Evolutionary conservation across 2,888 invertebrate genomes (phyloP), one percentile per base, ranked within the genome.

Genomic region (Frankliniella intonsa): DNA sequence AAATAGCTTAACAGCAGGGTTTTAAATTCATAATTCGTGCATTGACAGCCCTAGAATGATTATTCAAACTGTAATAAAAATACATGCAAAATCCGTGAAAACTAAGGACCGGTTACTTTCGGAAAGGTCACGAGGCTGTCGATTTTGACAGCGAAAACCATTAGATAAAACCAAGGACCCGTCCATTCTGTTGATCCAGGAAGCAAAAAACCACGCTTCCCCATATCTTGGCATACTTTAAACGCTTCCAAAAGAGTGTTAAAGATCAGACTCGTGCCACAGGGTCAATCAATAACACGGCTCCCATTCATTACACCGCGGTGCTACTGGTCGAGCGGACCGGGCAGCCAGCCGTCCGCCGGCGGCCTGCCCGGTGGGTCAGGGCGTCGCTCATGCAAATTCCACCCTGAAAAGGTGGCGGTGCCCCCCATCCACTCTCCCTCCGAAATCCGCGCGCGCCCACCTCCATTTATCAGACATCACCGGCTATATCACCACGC

Each of bases 381-480:
- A 38, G 38, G 38, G 38, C 38, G 38, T 38, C 55, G 55, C 14
- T 14, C 55, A 55, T 55, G 55, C 55, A 55, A 19, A 55, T 55
- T 55, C 55, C 55, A 38, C 38, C 38, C 55, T 14, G 17, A 55
- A 14, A 55, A 55, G 55, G 55, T 55, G 55, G 14, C 55, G 55
- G 55, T 19, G 5, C 5, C 11, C 2, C 38, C 38, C 38, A 38
- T 38, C 5, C 38, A 5, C 38, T 38, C 38, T 2, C 38, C 38
- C 38, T 38, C 55, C 55, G 55, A 14, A 19, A 19, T 19, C 55
- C 55, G 55, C 38, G 55, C 38, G 55, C 19, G 55, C 5, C 55
- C 55, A 22, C n/a, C 25, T 22, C 69, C 69, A 76, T 76, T 76
- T 22, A 76, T 76, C 69, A 76, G 69, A 25, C 69, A 76, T 76